Evolutionary conservation across 2,113 vertebrate species (phyloP).

Genomic region (Lophius piscatorius): DNA sequence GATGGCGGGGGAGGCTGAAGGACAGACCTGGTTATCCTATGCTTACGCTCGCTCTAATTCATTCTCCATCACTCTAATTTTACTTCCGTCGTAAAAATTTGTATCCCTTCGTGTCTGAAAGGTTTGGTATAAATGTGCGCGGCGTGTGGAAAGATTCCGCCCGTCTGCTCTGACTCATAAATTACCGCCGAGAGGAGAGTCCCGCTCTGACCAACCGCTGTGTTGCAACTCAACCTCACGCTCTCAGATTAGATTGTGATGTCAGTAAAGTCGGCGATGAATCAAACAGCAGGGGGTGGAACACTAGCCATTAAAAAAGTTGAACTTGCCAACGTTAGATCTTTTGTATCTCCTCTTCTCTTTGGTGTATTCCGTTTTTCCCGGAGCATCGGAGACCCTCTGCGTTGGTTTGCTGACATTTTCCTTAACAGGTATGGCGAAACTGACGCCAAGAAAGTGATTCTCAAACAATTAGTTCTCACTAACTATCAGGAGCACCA

Average conservation of each 20-base stretch:
- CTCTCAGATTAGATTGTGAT: slow-evolving; percentile 26
- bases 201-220: slow-evolving; percentile 9
- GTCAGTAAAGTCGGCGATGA: slow-evolving; percentile 35
- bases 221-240: slow-evolving; percentile 10
- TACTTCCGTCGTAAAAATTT: too few species aligned
- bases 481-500: slow-evolving; percentile 48
- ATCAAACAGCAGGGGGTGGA: slow-evolving; percentile 38
- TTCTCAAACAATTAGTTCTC: slow-evolving; percentile 54
- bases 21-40: too few species aligned
- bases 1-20: too few species aligned
- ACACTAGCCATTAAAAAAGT: slow-evolving; percentile 27
- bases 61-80: too few species aligned
- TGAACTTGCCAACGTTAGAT: background rate
- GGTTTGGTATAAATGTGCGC: background rate
- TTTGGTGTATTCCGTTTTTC: too few species aligned
- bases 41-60: too few species aligned
- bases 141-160: background rate
- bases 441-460: slow-evolving; percentile 45
- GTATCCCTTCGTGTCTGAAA: background rate
- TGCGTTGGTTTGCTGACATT: slow-evolving; percentile 36
- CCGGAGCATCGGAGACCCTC: slow-evolving; percentile 16
- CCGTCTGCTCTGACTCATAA: slow-evolving; percentile 3
- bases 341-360: slow-evolving; percentile 7
- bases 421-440: slow-evolving; percentile 11
- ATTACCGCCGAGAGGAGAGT: slow-evolving; percentile 15